Base-by-base conservation (phyloP, 37 sponge, comb jelly and placozoan species). In the Amphimedon queenslandica region DNA sequence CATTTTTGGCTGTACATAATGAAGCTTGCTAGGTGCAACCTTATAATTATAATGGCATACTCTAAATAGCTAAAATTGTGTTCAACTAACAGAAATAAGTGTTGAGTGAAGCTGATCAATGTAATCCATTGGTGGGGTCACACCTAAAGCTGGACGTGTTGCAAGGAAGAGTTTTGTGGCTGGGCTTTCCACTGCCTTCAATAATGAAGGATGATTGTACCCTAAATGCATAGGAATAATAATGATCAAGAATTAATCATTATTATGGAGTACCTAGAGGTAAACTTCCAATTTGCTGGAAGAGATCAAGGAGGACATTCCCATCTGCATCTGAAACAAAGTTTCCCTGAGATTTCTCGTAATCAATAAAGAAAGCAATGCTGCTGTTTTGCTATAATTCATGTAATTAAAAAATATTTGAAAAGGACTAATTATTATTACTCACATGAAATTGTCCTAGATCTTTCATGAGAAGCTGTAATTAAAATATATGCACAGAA, bases 1-100 rank as follows among this genome's bases (percentile, higher is more conserved):
- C 90, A 88, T 88, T 82, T 81, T 84, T 2, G 79, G 71, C 24
- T 58, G 84, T 37, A 93, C 86, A 11, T 64, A 42, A 18, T 57
- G 71, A 55, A 93, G 61, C 20, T 83, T 86, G 16, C 21, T 5
- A 10, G 94, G 94, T 0, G 86, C 82, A 41, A 71, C 65, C 88
- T 47, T 18, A 47, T 47, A 47, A 47, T 47, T 47, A 47, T 47
- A 47, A 47, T 47, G 13, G 13, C 13, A 47, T n/a, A n/a, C n/a
- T n/a, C n/a, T 8, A 47, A 47, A 47, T 47, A 18, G 53, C 8
- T 47, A 47, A 47, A 47, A 47, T 47, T 18, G 53, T 55, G 6
- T 2, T 47, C 13, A 2, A 11, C 63, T 67, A 37, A 90, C 86
- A 42, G 80, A 55, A 23, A 87, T 36, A 3, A 91, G 61, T 21